A percentile compares a stretch with the other conserved stretches of the same genome.
These are phyloP conservation scores for Bothrops jararaca DNA, from an alignment of 2,113 vertebrate species.

Conservation along the genomic window DNA sequence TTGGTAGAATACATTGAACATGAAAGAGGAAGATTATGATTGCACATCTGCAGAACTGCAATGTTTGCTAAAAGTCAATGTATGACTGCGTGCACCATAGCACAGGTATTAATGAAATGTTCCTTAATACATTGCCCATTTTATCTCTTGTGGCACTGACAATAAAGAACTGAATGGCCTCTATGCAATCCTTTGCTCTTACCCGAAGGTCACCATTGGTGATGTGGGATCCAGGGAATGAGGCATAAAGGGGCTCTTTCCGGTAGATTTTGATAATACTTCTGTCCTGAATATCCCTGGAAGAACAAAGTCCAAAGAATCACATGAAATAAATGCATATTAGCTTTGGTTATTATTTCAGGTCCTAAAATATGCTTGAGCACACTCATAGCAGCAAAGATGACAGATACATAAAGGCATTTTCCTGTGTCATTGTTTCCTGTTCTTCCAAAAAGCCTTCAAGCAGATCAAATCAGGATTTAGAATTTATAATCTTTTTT, in stretches of 20 bases:
- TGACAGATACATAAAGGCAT: neutral
- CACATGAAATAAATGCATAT: neutral
- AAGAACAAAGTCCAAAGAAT: neutral
- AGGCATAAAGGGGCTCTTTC: conserved; percentile 94
- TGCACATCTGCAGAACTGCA: neutral
- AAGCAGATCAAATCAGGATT: neutral
- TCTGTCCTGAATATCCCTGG: conserved; percentile 93
- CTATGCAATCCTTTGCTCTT: conserved; percentile 49
- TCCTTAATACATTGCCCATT: neutral
- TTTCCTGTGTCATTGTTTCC: neutral
- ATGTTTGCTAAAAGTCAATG: neutral
- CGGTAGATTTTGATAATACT: conserved; percentile 98
- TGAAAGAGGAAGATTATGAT: neutral
- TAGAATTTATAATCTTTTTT: neutral
- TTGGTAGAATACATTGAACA: neutral
- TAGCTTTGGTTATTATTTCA: neutral
- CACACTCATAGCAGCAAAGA: neutral
- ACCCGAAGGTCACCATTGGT: conserved; percentile 96
- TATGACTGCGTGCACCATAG: neutral
- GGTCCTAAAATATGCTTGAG: neutral
- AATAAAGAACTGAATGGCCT: no score
- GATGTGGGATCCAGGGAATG: conserved; percentile 90
- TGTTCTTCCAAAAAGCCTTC: neutral
- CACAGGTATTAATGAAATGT: neutral
- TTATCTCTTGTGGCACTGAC: neutral